These are phyloP conservation scores for Callipepla californica DNA, from an alignment of 2,113 vertebrate genomes.

Conservation along the genomic window DNA sequence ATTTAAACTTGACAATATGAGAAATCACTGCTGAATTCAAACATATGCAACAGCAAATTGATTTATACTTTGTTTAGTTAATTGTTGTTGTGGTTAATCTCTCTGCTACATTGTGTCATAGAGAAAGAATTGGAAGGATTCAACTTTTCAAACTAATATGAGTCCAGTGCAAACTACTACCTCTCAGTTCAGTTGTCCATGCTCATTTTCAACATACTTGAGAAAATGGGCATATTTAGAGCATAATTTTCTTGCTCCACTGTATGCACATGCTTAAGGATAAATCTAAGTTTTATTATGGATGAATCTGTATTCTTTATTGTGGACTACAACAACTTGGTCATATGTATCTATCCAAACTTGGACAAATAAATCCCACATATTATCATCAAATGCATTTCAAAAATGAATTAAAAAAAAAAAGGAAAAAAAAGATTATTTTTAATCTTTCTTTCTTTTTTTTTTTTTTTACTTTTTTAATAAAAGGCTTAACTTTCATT, in stretches of 20 bases:
- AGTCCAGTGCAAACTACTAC: neutral
- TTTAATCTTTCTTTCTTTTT: neutral
- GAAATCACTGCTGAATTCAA: neutral
- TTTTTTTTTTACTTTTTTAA: too few relatives aligned
- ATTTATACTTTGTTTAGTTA: neutral
- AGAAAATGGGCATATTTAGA: neutral
- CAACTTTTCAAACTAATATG: accelerated
- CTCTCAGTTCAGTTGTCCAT: neutral
- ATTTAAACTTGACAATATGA: neutral
- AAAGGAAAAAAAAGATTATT: neutral
- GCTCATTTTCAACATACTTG: neutral
- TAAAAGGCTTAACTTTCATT: neutral
- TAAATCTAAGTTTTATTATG: neutral
- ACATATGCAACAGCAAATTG: neutral
- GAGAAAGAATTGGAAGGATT: neutral
- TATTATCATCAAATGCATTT: neutral
- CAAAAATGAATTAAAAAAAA: too few relatives aligned
- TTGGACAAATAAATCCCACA: neutral
- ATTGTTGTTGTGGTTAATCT: neutral
- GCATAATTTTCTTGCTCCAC: neutral
- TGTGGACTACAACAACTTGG: neutral
- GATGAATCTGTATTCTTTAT: neutral
- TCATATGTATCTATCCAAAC: neutral
- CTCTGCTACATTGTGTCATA: neutral
- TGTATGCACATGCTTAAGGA: neutral